phyloP scores from a whole-genome alignment of 1,140 invertebrate species.

The Aphelinus certus region DNA sequence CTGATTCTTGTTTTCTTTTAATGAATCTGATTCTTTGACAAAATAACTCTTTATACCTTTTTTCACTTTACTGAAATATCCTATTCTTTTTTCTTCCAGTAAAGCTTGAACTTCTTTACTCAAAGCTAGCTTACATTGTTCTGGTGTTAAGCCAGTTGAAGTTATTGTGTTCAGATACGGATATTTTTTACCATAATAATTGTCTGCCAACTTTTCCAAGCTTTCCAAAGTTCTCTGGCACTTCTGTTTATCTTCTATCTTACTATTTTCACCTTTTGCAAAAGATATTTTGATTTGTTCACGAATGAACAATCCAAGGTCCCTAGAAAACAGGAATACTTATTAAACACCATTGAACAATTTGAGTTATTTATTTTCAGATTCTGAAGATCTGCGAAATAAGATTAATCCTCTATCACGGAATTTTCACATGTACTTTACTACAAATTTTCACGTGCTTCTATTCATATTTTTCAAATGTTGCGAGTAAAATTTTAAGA shows the following conservation, averaged over 20 bases:
- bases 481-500: no score
- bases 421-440: no score
- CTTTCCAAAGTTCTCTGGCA: slow-evolving; percentile 75
- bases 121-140: no score
- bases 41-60: no score
- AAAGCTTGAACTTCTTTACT: no score
- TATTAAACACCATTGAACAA: background rate
- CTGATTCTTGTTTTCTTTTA: background rate
- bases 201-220: slow-evolving; percentile 76
- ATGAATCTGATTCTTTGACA: no score
- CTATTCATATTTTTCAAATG: no score
- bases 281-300: slow-evolving; percentile 75
- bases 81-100: no score
- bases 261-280: slow-evolving; percentile 67
- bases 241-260: slow-evolving; percentile 65
- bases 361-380: background rate
- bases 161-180: slow-evolving; percentile 68
- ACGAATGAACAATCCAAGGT: slow-evolving; percentile 79
- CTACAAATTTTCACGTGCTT: no score
- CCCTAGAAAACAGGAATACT: slow-evolving; percentile 67
- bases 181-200: slow-evolving; percentile 76
- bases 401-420: no score
- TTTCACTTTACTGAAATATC: no score
- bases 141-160: slow-evolving; percentile 71
- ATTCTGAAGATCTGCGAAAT: no score